These are phyloP conservation scores for Dendroctonus valens DNA, from an alignment of 1,140 invertebrate species.

Conservation along the genomic window DNA sequence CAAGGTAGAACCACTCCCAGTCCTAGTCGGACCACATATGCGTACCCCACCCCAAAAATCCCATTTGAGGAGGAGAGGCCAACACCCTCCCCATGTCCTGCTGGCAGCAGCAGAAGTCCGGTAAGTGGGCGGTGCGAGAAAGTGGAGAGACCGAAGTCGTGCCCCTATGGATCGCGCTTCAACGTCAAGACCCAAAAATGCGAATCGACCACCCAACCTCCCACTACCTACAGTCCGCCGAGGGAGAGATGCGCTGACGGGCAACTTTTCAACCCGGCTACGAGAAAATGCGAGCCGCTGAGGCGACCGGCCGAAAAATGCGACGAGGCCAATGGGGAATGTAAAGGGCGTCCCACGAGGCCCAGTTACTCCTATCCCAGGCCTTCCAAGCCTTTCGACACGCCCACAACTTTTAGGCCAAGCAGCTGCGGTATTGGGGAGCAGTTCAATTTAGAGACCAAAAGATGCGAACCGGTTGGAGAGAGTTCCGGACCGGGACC, in stretches of 20 bases:
- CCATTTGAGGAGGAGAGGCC: slow-evolving; percentile 10
- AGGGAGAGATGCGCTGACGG: neutral
- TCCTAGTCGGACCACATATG: slow-evolving; percentile 18
- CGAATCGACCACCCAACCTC: slow-evolving; percentile 4
- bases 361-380: slow-evolving; percentile 23
- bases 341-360: too few species aligned
- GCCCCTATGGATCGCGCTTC: slow-evolving; percentile 11
- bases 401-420: neutral
- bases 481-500: slow-evolving; percentile 2
- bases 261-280: neutral
- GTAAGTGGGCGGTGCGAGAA: neutral
- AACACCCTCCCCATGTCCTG: slow-evolving; percentile 18
- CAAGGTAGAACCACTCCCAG: slow-evolving; percentile 5
- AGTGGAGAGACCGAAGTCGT: neutral
- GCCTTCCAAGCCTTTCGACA: slow-evolving; percentile 7
- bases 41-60: slow-evolving; percentile 22
- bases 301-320: too few species aligned
- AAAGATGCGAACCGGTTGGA: slow-evolving; percentile 1
- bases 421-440: neutral
- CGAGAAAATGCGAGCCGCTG: neutral
- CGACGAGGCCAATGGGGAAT: too few species aligned
- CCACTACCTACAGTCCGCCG: neutral
- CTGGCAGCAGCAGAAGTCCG: slow-evolving; percentile 21
- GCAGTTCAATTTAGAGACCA: slow-evolving; percentile 1
- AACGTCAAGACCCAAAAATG: slow-evolving; percentile 12